A percentile compares a stretch with the other conserved stretches of the same genome.
Conservation (phyloP, 2,797 vertebrate species). For the Halcyon smyrnensis region DNA sequence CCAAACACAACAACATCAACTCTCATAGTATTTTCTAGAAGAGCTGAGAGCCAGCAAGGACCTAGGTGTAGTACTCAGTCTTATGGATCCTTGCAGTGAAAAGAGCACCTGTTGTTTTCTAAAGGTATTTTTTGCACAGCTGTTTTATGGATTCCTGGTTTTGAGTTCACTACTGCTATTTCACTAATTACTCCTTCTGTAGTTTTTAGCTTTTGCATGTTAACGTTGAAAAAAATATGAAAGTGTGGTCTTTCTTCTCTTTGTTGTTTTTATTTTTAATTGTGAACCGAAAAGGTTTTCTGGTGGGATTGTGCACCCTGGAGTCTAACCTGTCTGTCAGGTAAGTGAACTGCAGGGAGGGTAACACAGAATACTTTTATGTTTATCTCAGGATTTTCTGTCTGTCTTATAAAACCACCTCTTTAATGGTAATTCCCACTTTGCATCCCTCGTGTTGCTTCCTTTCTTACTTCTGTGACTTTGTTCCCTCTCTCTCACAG, state of each 20-base stretch:
- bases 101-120: accelerated
- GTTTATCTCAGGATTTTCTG: accelerated
- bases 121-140: not conserved
- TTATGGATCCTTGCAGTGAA: accelerated
- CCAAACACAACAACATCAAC: not conserved
- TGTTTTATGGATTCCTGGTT: accelerated
- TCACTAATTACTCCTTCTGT: not conserved
- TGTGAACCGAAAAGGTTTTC: not conserved
- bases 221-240: not conserved
- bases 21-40: not conserved
- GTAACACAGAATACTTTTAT: accelerated
- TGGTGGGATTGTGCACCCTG: not conserved
- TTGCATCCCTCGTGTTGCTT: not conserved
- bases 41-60: accelerated
- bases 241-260: accelerated
- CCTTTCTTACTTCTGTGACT: not conserved
- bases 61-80: accelerated
- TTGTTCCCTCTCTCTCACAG: accelerated
- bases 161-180: not conserved
- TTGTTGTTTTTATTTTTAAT: not conserved
- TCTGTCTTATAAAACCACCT: accelerated
- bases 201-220: not conserved
- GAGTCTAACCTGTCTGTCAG: not conserved
- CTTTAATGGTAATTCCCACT: accelerated
- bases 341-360: not conserved